These are phyloP conservation scores for Heliconius ismenius DNA, from an alignment of 2,888 invertebrate genomes.

Conservation along the genomic window DNA sequence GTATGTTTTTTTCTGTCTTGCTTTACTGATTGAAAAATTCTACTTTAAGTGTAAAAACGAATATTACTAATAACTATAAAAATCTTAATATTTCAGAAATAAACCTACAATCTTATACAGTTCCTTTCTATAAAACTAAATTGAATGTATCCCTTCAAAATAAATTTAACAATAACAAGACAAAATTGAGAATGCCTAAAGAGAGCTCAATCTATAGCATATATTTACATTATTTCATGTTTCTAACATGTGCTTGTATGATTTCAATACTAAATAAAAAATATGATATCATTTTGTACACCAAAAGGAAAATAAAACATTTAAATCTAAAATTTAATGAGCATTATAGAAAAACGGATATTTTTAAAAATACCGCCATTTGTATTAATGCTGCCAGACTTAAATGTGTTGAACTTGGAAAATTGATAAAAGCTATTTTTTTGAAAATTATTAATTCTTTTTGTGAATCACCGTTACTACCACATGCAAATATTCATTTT, in stretches of 20 bases:
- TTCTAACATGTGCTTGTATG: conserved; percentile 59
- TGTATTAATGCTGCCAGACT: conserved; percentile 44
- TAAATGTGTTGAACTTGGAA: conserved; percentile 39
- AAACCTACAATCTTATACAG: conserved; percentile 11
- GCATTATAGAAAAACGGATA: conserved; percentile 19
- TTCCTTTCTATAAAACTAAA: conserved; percentile 22
- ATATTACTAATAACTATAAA: not conserved
- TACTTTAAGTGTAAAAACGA: not conserved
- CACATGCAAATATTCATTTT: conserved; percentile 49
- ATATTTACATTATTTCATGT: conserved; percentile 56
- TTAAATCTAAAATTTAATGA: conserved; percentile 44
- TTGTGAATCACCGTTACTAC: not conserved
- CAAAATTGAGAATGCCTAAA: conserved; percentile 19
- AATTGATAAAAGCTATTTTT: not conserved
- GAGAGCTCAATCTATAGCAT: conserved; percentile 28
- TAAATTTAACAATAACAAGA: conserved; percentile 13
- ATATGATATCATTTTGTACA: conserved; percentile 52
- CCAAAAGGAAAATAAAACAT: conserved; percentile 48
- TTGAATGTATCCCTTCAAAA: conserved; percentile 15
- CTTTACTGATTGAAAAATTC: not conserved
- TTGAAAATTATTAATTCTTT: not conserved
- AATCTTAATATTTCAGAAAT: conserved; percentile 36
- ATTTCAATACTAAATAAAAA: conserved; percentile 59
- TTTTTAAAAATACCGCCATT: conserved; percentile 51
- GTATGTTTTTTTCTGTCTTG: conserved; percentile 18